Percentiles rank a stretch among this genome's conserved stretches.
Conservation (phyloP, 2,113 vertebrate genomes). For the Otocyon megalotis region DNA sequence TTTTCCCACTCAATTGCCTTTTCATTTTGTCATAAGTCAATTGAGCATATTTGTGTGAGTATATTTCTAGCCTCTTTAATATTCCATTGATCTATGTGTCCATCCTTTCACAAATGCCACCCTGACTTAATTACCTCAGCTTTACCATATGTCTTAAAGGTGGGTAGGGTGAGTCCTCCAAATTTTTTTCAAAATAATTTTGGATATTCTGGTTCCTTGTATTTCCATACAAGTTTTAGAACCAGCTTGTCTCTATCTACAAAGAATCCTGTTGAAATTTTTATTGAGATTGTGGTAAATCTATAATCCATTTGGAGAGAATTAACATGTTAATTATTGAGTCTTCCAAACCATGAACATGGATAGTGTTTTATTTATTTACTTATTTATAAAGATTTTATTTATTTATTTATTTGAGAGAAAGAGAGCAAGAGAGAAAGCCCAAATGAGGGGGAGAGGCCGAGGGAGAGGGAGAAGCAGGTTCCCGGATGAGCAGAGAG, state of each 20-base stretch:
- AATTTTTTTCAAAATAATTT: background rate
- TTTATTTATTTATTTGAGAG: too few relatives aligned
- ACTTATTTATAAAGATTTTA: background rate
- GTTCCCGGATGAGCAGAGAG: background rate
- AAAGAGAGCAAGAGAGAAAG: background rate
- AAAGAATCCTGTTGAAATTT: background rate
- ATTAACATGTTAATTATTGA: background rate
- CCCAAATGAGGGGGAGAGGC: background rate
- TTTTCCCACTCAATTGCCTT: background rate
- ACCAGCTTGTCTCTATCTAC: background rate
- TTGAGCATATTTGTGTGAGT: background rate
- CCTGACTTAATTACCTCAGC: background rate
- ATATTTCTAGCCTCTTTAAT: background rate
- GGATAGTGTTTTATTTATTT: background rate
- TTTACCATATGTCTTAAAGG: background rate
- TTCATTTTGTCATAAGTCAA: constrained; percentile 9
- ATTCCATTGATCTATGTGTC: background rate
- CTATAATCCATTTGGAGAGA: background rate
- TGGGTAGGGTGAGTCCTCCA: background rate
- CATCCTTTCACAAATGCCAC: background rate
- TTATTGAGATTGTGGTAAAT: background rate
- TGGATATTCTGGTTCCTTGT: background rate
- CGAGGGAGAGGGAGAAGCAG: background rate
- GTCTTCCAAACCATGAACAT: background rate
- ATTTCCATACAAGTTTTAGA: constrained; percentile 30